Percentiles rank a stretch among this genome's conserved stretches.
Conservation (phyloP, 1,140 invertebrate genomes). For the Mercenaria mercenaria region DNA sequence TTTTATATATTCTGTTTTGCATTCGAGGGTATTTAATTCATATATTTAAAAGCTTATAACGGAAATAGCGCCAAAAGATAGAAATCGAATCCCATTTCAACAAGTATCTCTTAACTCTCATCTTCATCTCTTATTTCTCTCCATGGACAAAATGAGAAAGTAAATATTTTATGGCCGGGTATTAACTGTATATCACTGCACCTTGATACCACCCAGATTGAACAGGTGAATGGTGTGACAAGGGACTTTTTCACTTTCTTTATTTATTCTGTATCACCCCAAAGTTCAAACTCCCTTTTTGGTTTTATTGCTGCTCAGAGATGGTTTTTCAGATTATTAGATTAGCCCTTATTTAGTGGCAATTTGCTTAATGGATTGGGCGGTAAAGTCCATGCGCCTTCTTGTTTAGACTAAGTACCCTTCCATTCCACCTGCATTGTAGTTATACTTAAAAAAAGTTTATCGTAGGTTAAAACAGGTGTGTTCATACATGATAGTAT, state of each 20-base stretch:
- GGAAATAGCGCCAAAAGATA: too few relatives aligned
- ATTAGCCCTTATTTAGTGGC: not conserved
- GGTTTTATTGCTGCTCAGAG: too few relatives aligned
- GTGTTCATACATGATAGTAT: not conserved
- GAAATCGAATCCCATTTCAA: too few relatives aligned
- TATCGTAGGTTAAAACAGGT: not conserved
- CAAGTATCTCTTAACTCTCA: too few relatives aligned
- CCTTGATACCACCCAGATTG: not conserved
- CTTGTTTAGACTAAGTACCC: not conserved
- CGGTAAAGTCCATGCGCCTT: not conserved
- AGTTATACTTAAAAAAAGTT: not conserved
- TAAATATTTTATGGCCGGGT: conserved; percentile 28
- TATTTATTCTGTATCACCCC: too few relatives aligned
- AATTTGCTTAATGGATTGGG: not conserved
- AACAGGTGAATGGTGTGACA: conserved; percentile 1
- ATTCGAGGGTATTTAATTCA: too few relatives aligned
- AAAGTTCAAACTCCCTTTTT: too few relatives aligned
- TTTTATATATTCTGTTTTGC: too few relatives aligned
- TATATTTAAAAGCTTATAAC: too few relatives aligned
- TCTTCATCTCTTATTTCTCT: too few relatives aligned
- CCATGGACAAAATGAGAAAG: not conserved
- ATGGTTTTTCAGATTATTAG: too few relatives aligned
- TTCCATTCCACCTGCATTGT: not conserved
- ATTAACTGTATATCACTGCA: not conserved
- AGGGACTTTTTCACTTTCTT: not conserved